A percentile compares a stretch with the other conserved stretches of the same genome.
phyloP scores from a whole-genome alignment of 2,797 vertebrate genomes.

The Chiroxiphia lanceolata region DNA sequence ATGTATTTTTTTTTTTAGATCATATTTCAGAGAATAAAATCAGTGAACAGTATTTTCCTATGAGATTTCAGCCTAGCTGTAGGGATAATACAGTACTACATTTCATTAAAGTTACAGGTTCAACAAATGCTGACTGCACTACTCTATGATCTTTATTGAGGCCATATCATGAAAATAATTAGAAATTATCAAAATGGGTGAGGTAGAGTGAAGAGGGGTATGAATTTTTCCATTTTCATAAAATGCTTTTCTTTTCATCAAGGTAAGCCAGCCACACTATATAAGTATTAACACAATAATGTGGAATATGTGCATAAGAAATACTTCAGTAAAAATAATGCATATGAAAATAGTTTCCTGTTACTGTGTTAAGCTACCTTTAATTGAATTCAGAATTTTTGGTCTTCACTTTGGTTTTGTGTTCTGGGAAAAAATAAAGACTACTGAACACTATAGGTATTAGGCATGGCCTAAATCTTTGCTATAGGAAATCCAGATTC shows the following conservation, averaged over 20 bases:
- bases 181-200: constrained; percentile 13
- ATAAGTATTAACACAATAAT: not conserved
- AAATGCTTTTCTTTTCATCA: not conserved
- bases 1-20: not conserved
- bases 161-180: constrained; percentile 32
- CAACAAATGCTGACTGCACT: constrained; percentile 44
- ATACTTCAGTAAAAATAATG: not conserved
- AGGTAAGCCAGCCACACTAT: not conserved
- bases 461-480: not conserved
- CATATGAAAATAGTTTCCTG: not conserved
- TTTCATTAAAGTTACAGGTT: constrained; percentile 60
- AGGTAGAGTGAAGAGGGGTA: not conserved
- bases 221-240: not conserved
- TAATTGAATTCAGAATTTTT: not conserved
- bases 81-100: constrained; percentile 38
- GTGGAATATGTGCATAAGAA: not conserved
- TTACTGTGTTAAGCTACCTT: not conserved
- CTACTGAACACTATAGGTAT: not conserved
- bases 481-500: not conserved
- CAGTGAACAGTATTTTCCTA: constrained; percentile 35
- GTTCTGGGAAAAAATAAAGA: not conserved
- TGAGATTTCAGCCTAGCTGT: constrained; percentile 44
- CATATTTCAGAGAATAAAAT: constrained; percentile 42
- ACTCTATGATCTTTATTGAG: constrained; percentile 4
- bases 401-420: not conserved